These are phyloP conservation scores for Chaetura pelagica DNA, from an alignment of 2,113 vertebrate species.

Conservation along the genomic window DNA sequence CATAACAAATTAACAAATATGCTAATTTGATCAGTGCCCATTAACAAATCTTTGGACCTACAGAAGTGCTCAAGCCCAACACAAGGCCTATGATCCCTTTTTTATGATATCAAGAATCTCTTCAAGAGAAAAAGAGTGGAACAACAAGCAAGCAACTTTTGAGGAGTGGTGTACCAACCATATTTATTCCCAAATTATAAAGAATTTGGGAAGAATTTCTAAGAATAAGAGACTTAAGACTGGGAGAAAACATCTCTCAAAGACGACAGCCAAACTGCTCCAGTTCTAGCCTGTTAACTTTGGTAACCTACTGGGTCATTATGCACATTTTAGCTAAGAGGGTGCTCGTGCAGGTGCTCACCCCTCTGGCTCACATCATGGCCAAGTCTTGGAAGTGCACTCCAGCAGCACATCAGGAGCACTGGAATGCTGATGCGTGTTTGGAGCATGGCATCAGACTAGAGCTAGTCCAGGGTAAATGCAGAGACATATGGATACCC, in stretches of 20 bases:
- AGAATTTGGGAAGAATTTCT: not conserved
- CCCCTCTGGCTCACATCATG: not conserved
- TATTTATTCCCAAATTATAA: not conserved
- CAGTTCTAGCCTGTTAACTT: not conserved
- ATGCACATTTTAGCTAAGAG: not conserved
- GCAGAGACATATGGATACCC: not conserved
- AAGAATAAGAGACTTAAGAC: not conserved
- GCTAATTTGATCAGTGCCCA: not conserved
- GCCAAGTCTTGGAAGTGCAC: not conserved
- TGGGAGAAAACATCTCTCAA: not conserved
- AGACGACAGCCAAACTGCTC: rapidly evolving
- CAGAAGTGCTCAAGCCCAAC: not conserved
- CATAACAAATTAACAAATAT: not conserved
- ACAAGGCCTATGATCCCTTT: not conserved
- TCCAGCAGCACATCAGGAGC: rapidly evolving
- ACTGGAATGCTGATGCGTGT: not conserved
- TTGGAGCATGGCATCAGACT: rapidly evolving
- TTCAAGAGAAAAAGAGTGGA: not conserved
- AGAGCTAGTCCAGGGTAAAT: not conserved
- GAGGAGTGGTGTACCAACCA: not conserved
- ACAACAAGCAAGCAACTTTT: not conserved
- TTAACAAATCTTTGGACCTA: not conserved
- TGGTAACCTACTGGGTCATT: not conserved
- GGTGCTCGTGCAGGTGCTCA: not conserved
- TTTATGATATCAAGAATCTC: rapidly evolving